These are phyloP conservation scores for Caenorhabditis sinica DNA, from an alignment of 2,888 invertebrate genomes.

Conservation along the genomic window DNA sequence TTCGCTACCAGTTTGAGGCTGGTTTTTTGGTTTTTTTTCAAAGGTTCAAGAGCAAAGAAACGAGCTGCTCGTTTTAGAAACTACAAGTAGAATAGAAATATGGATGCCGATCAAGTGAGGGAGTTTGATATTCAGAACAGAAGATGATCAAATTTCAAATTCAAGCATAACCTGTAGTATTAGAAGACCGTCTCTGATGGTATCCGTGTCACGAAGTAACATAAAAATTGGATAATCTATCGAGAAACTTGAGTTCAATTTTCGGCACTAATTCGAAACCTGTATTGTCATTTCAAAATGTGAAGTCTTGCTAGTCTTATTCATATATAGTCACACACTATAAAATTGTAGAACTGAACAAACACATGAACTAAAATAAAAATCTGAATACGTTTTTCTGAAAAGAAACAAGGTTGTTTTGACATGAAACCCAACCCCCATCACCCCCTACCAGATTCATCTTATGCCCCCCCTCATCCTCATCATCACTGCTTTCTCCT, in stretches of 20 bases:
- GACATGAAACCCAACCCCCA: conserved; percentile 30
- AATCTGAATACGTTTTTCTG: not conserved
- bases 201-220: too few relatives aligned
- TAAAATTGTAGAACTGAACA: conserved; percentile 12
- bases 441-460: not conserved
- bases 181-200: too few relatives aligned
- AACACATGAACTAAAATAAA: not conserved
- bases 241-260: too few relatives aligned
- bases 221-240: too few relatives aligned
- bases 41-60: conserved; percentile 5
- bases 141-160: too few relatives aligned
- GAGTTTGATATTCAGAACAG: not conserved
- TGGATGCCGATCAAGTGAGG: not conserved
- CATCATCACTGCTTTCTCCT: not conserved
- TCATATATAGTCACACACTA: not conserved
- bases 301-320: not conserved
- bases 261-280: too few relatives aligned
- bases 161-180: not conserved
- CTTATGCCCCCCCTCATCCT: not conserved
- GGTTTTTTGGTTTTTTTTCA: conserved; percentile 17
- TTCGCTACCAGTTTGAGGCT: conserved; percentile 40
- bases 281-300: too few relatives aligned
- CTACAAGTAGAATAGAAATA: not conserved
- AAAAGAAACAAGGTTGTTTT: conserved; percentile 21
- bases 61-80: conserved; percentile 51